A percentile compares a stretch with the other conserved stretches of the same genome.
These are phyloP conservation scores for Malurus splendens DNA, from an alignment of 2,797 vertebrate genomes.

Conservation along the genomic window DNA sequence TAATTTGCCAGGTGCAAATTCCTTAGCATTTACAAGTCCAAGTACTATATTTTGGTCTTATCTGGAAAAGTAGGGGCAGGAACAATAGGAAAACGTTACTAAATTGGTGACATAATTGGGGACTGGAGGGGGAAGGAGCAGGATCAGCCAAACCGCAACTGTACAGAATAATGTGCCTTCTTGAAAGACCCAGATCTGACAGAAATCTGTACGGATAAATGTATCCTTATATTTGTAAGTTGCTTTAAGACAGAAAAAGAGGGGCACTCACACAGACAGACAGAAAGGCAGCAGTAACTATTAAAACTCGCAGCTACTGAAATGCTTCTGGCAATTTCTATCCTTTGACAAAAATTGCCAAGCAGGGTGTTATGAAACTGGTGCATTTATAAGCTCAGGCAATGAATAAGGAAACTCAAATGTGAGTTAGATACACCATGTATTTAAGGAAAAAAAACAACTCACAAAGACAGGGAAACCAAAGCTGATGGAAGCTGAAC, in stretches of 20 bases:
- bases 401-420: constrained; percentile 18
- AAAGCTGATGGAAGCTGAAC: constrained; percentile 55
- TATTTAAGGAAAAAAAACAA: constrained; percentile 30
- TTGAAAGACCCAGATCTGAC: neutral
- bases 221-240: neutral
- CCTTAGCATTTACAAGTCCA: neutral
- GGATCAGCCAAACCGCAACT: neutral
- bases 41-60: neutral
- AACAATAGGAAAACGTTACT: neutral
- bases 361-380: neutral
- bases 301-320: neutral
- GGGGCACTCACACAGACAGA: neutral
- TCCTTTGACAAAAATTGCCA: neutral
- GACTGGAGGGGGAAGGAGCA: neutral
- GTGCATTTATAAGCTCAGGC: constrained; percentile 15
- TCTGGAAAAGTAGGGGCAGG: neutral
- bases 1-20: neutral
- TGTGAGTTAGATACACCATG: constrained; percentile 22
- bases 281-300: neutral
- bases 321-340: neutral
- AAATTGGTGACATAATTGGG: neutral
- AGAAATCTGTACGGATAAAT: neutral
- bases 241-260: neutral
- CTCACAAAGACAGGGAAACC: constrained; percentile 40
- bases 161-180: neutral